Conservation (phyloP, 2,888 invertebrate species). For the Drosophila tripunctata region DNA sequence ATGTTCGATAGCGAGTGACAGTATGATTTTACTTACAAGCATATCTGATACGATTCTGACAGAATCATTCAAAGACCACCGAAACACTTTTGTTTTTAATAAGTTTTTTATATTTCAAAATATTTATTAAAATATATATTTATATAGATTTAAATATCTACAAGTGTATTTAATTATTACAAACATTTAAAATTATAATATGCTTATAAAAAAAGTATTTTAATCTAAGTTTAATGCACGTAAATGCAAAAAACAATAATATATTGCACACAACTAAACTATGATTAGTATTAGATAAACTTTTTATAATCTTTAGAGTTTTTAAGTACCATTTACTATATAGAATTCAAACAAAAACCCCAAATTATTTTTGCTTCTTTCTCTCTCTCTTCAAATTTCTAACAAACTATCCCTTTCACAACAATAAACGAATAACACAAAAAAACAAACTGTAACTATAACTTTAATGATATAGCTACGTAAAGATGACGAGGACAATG, state of each 20-base stretch:
- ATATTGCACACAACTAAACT: not conserved
- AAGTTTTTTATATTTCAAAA: too few species aligned
- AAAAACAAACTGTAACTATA: slow-evolving; percentile 10
- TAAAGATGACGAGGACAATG: slow-evolving; percentile 96
- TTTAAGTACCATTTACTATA: not conserved
- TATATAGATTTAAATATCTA: too few species aligned
- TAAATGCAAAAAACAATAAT: not conserved
- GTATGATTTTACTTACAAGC: too few species aligned
- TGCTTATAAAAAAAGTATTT: not conserved
- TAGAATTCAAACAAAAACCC: slow-evolving; percentile 13
- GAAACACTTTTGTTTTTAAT: too few species aligned
- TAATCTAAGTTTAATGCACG: slow-evolving; percentile 21
- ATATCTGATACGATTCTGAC: too few species aligned
- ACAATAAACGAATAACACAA: slow-evolving; percentile 12
- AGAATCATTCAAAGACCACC: not conserved
- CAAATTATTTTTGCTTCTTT: slow-evolving; percentile 34
- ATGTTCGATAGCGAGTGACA: not conserved
- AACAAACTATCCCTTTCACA: not conserved
- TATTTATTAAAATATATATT: too few species aligned
- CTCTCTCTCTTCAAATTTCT: slow-evolving; percentile 38
- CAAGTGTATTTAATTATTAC: too few species aligned
- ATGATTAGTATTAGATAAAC: not conserved
- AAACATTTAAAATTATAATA: not conserved
- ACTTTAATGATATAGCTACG: slow-evolving; percentile 87
- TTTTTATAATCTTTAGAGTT: not conserved